Evolutionary conservation across 2,888 invertebrate genomes (phyloP), one percentile per base, ranked within the genome.

Genomic region (Tinea semifulvella): DNA sequence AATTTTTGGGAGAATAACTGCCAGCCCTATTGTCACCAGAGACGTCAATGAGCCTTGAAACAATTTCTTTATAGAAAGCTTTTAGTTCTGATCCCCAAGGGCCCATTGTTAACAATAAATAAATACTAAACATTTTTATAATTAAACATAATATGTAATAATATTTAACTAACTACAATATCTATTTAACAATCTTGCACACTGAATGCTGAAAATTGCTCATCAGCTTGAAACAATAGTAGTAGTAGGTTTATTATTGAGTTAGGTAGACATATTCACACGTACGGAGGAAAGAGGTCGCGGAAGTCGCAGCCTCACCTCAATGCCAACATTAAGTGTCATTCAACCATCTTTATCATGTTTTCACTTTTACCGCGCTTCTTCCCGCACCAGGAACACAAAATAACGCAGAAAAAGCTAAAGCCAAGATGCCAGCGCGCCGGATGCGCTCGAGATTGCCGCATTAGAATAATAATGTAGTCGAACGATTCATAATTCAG

Each of bases 281-380:
- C 31, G 31, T 14, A n/a, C 31, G 16, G 17, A 10, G 3, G 36
- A 36, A 36, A 18, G 36, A 36, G 36, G 36, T 36, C 36, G 36
- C 36, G 50, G 55, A 53, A 56, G 51, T 51, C 50, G 46, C 52
- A 56, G 18, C 36, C 54, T 52, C 50, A 50, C 55, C 56, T 54
- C 43, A 20, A 44, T 53, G 52, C 53, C 54, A 49, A 25, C 45
- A 46, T 20, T 20, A 55, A 56, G 51, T 61, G 62, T 63, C 63
- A 56, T 61, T 63, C 58, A 63, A 60, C 60, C 55, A 60, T 55
- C 54, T 56, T 56, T 49, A 56, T 63, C 55, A 56, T 53, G 61
- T 62, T 76, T 73, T 75, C 73, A 75, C 75, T 75, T 73, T 74
- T 72, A 60, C 65, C 60, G 38, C 31, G 31, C 19, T 38, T 38